phyloP scores from a whole-genome alignment of 2,888 invertebrate genomes.

The Masnerella sp. region DNA sequence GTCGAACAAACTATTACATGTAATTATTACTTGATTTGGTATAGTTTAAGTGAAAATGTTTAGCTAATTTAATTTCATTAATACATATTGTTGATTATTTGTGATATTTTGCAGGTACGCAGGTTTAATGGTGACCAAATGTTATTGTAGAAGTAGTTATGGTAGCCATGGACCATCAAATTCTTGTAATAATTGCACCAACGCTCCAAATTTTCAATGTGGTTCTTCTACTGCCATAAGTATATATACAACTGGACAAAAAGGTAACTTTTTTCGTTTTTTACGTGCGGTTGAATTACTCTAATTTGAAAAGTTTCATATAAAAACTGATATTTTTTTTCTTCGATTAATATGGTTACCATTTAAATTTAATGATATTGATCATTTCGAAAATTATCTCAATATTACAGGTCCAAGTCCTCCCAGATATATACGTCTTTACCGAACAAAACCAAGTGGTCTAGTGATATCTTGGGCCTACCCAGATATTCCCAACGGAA shows the following conservation, averaged over 20 bases:
- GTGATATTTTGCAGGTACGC: slow-evolving; percentile 78
- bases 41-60: too few species aligned
- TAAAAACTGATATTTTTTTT: too few species aligned
- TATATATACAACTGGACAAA: slow-evolving; percentile 83
- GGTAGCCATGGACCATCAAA: slow-evolving; percentile 69
- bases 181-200: slow-evolving; percentile 81
- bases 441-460: slow-evolving; percentile 78
- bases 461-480: slow-evolving; percentile 77
- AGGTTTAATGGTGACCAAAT: slow-evolving; percentile 78
- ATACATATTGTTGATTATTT: too few species aligned
- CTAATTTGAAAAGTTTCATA: too few species aligned
- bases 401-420: slow-evolving; percentile 85
- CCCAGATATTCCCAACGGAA: slow-evolving; percentile 78
- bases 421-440: slow-evolving; percentile 81
- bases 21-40: too few species aligned
- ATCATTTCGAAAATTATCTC: slow-evolving; percentile 57
- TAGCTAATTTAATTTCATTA: too few species aligned
- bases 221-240: slow-evolving; percentile 84
- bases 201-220: slow-evolving; percentile 82
- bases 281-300: too few species aligned
- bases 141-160: slow-evolving; percentile 78
- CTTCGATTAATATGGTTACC: too few species aligned
- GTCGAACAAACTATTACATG: too few species aligned
- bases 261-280: too few species aligned
- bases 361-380: not conserved